Conservation (phyloP, 2,888 invertebrate species). For the Clitarchus hookeri region DNA sequence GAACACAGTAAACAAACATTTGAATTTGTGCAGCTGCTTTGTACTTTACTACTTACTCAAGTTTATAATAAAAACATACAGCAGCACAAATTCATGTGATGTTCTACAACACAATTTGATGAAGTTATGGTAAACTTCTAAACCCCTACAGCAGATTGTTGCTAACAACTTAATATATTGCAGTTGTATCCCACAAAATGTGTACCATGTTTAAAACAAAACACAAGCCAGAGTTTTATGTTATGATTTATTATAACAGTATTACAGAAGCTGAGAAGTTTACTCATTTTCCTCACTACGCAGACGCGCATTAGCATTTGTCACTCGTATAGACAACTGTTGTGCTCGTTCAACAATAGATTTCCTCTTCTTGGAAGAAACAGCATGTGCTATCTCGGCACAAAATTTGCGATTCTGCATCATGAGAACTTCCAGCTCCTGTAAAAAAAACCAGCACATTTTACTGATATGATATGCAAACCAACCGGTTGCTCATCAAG, state of each 20-base stretch:
- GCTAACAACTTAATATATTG: no score
- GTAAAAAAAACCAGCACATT: slow-evolving; percentile 47
- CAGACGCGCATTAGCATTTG: slow-evolving; percentile 94
- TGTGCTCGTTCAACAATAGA: slow-evolving; percentile 95
- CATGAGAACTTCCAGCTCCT: slow-evolving; percentile 96
- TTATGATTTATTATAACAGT: slow-evolving; percentile 34
- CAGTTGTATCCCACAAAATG: no score
- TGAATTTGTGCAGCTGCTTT: no score
- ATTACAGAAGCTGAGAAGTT: slow-evolving; percentile 49
- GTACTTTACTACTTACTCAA: no score
- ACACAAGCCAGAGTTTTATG: no score
- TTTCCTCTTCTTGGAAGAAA: slow-evolving; percentile 97
- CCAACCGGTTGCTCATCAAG: background rate
- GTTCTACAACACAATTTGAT: no score
- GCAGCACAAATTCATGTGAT: no score
- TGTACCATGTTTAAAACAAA: no score
- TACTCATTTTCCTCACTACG: slow-evolving; percentile 99
- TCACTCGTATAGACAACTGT: slow-evolving; percentile 92
- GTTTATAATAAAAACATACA: no score
- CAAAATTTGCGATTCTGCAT: slow-evolving; percentile 99
- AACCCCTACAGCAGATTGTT: no score
- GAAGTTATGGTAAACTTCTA: no score
- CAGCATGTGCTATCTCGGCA: slow-evolving; percentile 97
- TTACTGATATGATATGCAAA: background rate
- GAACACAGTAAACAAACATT: no score